These are phyloP conservation scores for Rhimphoctona megacephalus DNA, from an alignment of 2,888 invertebrate species.

Conservation along the genomic window DNA sequence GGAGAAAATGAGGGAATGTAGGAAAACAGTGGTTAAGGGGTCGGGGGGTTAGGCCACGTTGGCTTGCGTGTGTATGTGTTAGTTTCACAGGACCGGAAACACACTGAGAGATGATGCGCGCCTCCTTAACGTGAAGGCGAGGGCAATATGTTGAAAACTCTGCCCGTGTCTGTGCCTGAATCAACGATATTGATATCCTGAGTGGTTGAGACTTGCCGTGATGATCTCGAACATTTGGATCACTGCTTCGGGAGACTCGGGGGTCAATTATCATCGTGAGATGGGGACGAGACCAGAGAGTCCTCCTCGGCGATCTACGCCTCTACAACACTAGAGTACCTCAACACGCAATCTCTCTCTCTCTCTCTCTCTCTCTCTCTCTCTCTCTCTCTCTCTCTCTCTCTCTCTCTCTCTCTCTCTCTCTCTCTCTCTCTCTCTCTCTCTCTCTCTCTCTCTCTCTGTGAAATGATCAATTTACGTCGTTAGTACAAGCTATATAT, in stretches of 20 bases:
- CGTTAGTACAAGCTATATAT: slow-evolving; percentile 20
- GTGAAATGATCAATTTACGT: slow-evolving; percentile 78
- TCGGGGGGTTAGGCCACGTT: slow-evolving; percentile 78
- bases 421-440: slow-evolving; percentile 63
- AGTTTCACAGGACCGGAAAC: slow-evolving; percentile 84
- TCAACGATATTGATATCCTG: slow-evolving; percentile 72
- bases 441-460: slow-evolving; percentile 73
- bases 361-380: slow-evolving; percentile 63
- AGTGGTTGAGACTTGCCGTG: slow-evolving; percentile 50
- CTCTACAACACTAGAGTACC: slow-evolving; percentile 84
- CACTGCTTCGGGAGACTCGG: slow-evolving; percentile 59
- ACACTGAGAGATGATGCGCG: slow-evolving; percentile 78
- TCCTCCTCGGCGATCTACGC: slow-evolving; percentile 76
- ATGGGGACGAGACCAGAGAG: slow-evolving; percentile 75
- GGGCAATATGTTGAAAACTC: slow-evolving; percentile 69
- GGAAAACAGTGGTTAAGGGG: slow-evolving; percentile 54
- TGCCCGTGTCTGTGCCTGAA: slow-evolving; percentile 73
- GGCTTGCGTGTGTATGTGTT: slow-evolving; percentile 85
- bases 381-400: slow-evolving; percentile 74
- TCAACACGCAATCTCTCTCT: slow-evolving; percentile 82
- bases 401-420: slow-evolving; percentile 71
- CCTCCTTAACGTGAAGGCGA: slow-evolving; percentile 73
- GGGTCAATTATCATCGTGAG: slow-evolving; percentile 60
- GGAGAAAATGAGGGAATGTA: not conserved
- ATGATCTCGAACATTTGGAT: slow-evolving; percentile 61